Conservation (phyloP, 2,888 invertebrate genomes). For the Clepsis dumicolana region DNA sequence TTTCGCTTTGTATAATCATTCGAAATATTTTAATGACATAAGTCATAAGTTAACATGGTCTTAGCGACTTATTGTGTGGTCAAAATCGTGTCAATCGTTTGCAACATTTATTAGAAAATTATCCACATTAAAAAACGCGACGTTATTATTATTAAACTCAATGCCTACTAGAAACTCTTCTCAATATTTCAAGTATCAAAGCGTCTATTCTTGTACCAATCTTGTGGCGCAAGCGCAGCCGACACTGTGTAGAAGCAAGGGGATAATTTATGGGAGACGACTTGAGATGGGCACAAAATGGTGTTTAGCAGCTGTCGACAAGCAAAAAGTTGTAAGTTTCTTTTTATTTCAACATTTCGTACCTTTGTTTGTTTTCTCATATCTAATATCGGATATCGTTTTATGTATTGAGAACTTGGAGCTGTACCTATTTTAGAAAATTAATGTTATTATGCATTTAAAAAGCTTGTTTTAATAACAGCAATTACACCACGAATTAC, state of each 20-base stretch:
- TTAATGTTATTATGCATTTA: too few relatives aligned
- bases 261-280: conserved; percentile 68
- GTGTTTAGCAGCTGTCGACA: conserved; percentile 46
- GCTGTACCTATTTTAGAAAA: too few relatives aligned
- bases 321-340: conserved; percentile 43
- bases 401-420: background rate
- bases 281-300: conserved; percentile 59
- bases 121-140: background rate
- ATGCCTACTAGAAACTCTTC: background rate
- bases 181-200: background rate
- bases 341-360: conserved; percentile 26
- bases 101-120: background rate
- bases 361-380: conserved; percentile 4
- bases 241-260: conserved; percentile 60
- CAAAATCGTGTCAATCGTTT: too few relatives aligned
- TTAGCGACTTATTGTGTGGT: too few relatives aligned
- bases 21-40: too few relatives aligned
- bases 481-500: too few relatives aligned
- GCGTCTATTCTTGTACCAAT: conserved; percentile 49
- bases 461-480: too few relatives aligned
- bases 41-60: too few relatives aligned
- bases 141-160: background rate
- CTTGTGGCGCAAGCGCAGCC: conserved; percentile 49
- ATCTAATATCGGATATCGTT: background rate
- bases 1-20: too few relatives aligned